Evolutionary conservation across 2,797 vertebrate species (phyloP).

Genomic region (Bucorvus abyssinicus): DNA sequence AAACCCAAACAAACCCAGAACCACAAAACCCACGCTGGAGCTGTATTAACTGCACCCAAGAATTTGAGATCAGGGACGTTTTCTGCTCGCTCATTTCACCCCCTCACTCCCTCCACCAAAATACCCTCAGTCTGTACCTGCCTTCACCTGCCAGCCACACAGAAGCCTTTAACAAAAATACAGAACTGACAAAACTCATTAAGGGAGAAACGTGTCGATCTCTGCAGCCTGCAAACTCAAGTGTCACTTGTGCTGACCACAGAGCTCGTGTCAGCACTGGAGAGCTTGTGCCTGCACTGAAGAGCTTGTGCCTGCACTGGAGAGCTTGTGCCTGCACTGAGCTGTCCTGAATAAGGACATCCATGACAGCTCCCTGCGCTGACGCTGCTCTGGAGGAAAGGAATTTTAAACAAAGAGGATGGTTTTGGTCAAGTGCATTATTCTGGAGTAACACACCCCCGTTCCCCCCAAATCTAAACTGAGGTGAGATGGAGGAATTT

Average conservation of each 20-base stretch:
- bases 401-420: not conserved
- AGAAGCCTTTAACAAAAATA: not conserved
- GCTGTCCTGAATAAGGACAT: not conserved
- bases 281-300: not conserved
- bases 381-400: not conserved
- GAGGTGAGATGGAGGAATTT: not conserved
- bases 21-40: not conserved
- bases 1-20: not conserved
- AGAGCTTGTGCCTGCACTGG: rapidly evolving
- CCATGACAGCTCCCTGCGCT: not conserved
- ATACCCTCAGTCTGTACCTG: not conserved
- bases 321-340: not conserved
- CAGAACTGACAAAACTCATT: not conserved
- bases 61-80: not conserved
- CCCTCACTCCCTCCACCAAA: not conserved
- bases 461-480: not conserved
- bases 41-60: not conserved
- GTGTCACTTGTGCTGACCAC: not conserved
- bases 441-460: not conserved
- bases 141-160: not conserved
- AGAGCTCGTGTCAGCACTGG: rapidly evolving
- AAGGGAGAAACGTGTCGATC: not conserved
- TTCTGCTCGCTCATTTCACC: not conserved
- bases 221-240: not conserved
- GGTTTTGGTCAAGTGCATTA: not conserved